These are phyloP conservation scores for Athripsodes cinereus DNA, from an alignment of 2,888 invertebrate genomes.

Conservation along the genomic window DNA sequence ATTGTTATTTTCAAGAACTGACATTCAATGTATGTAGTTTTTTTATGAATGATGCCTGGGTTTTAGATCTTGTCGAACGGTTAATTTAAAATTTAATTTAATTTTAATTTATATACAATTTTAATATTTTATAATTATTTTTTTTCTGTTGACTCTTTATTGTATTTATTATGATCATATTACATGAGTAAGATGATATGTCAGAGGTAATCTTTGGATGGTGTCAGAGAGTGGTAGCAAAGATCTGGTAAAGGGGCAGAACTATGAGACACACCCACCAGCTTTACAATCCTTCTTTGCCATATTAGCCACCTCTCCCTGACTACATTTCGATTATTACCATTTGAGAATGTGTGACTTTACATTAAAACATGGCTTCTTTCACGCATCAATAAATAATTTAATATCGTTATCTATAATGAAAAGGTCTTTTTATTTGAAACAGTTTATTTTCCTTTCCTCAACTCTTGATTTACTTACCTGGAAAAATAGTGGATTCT, in stretches of 20 bases:
- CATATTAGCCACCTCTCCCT: conserved; percentile 31
- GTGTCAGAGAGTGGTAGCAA: background rate
- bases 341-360: conserved; percentile 29
- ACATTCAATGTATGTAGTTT: conserved; percentile 15
- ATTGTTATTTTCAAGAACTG: background rate
- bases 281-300: conserved; percentile 37
- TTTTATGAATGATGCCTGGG: conserved; percentile 26
- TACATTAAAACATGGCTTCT: conserved; percentile 31
- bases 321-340: conserved; percentile 28
- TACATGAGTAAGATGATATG: conserved; percentile 27
- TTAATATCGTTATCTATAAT: conserved; percentile 60
- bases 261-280: conserved; percentile 46
- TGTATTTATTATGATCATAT: conserved; percentile 24
- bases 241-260: conserved; percentile 33
- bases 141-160: conserved; percentile 26
- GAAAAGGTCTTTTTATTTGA: conserved; percentile 24
- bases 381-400: conserved; percentile 52
- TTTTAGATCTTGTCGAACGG: conserved; percentile 27
- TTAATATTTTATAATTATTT: conserved; percentile 28
- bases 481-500: no score
- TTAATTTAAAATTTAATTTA: conserved; percentile 23
- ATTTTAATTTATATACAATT: conserved; percentile 28
- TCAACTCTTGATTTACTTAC: no score
- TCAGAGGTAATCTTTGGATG: conserved; percentile 23
- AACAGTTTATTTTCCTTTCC: no score